These are phyloP conservation scores for Entomobrya multifasciata DNA, from an alignment of 2,888 invertebrate genomes.

Conservation along the genomic window DNA sequence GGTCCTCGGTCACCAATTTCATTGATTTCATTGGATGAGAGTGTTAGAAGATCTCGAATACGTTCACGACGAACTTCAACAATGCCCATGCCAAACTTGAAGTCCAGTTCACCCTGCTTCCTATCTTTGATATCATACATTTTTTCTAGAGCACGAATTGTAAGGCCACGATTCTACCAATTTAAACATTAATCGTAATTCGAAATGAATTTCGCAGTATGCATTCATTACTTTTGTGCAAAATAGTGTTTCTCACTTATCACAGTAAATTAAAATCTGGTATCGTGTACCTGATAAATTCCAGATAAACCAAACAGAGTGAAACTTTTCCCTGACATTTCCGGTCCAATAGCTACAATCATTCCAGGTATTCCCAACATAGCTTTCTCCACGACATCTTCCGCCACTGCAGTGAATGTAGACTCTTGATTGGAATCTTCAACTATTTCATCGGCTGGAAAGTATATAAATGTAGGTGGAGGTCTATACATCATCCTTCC, in stretches of 20 bases:
- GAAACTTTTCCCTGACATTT: slow-evolving; percentile 77
- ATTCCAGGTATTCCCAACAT: slow-evolving; percentile 75
- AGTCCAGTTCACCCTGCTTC: slow-evolving; percentile 60
- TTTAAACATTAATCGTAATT: too few relatives aligned
- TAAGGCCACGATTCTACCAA: slow-evolving; percentile 75
- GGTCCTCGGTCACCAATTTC: slow-evolving; percentile 74
- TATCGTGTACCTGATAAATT: slow-evolving; percentile 66
- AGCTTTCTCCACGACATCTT: slow-evolving; percentile 75
- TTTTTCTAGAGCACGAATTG: slow-evolving; percentile 75
- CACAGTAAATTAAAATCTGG: background rate
- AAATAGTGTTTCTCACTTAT: background rate
- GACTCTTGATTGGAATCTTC: slow-evolving; percentile 75
- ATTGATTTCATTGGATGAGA: slow-evolving; percentile 73
- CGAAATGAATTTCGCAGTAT: background rate
- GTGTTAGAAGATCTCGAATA: slow-evolving; percentile 76
- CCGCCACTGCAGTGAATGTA: slow-evolving; percentile 59
- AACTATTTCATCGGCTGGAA: slow-evolving; percentile 52
- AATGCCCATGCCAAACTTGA: slow-evolving; percentile 72
- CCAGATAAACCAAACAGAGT: slow-evolving; percentile 75
- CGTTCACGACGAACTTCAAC: slow-evolving; percentile 75
- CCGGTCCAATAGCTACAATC: slow-evolving; percentile 75
- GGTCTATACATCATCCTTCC: background rate
- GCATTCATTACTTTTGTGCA: background rate
- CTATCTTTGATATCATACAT: slow-evolving; percentile 70
- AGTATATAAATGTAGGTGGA: slow-evolving; percentile 36